These are phyloP conservation scores for Poecile atricapillus DNA, from an alignment of 2,113 vertebrate species.

Conservation along the genomic window DNA sequence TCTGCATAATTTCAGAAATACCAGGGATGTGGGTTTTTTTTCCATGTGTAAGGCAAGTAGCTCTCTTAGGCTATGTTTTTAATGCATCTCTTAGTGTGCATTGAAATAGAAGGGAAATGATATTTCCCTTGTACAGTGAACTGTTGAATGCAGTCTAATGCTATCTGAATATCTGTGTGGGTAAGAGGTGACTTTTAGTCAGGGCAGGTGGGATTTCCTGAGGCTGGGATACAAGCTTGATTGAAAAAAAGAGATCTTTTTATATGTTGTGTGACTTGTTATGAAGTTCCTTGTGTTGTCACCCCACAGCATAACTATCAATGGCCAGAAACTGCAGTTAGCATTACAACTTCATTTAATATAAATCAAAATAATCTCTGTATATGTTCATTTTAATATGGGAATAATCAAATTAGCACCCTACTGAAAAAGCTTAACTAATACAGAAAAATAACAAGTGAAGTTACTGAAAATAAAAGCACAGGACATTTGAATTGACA, in stretches of 20 bases:
- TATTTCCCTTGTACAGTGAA: background rate
- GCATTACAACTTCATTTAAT: background rate
- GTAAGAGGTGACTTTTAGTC: background rate
- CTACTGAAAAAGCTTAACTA: background rate
- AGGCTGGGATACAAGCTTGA: background rate
- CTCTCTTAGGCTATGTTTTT: background rate
- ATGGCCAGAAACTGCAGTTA: background rate
- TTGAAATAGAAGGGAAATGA: background rate
- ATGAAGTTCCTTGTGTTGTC: background rate
- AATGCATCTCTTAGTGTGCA: background rate
- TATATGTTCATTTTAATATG: background rate
- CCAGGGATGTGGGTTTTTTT: background rate
- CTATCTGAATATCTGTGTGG: background rate
- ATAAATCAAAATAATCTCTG: background rate
- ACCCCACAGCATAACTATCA: background rate
- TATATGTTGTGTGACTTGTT: background rate
- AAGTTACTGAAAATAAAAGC: background rate
- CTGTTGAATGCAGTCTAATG: background rate
- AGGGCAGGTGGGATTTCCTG: background rate
- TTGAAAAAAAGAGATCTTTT: background rate
- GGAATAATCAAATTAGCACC: background rate
- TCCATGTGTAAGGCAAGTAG: background rate
- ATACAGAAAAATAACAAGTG: background rate
- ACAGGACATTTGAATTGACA: background rate
- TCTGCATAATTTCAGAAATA: background rate